Conservation (phyloP, 2,797 vertebrate species). For the Periophthalmus magnuspinnatus region DNA sequence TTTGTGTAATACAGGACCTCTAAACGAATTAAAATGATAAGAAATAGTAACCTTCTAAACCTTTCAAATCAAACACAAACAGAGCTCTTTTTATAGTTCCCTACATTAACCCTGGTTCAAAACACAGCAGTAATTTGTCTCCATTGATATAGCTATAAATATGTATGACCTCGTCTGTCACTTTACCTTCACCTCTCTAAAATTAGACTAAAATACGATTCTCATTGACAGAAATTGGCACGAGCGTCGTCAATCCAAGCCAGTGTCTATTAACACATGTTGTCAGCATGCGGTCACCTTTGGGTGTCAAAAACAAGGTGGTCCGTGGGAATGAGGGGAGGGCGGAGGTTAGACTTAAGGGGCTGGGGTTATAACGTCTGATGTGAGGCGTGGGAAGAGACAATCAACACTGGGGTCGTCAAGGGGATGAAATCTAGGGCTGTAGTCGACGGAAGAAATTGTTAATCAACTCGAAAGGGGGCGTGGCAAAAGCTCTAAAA, state of each 20-base stretch:
- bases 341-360: background rate
- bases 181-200: slow-evolving; percentile 30
- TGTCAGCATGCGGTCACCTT: background rate
- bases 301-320: slow-evolving; percentile 9
- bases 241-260: slow-evolving; percentile 19
- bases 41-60: no score
- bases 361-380: background rate
- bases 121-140: slow-evolving; percentile 2
- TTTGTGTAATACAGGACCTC: no score
- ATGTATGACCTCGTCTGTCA: slow-evolving; percentile 43
- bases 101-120: background rate
- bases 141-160: slow-evolving; percentile 8
- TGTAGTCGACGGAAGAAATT: no score
- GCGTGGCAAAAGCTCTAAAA: no score
- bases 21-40: no score
- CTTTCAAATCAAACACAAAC: no score
- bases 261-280: slow-evolving; percentile 28
- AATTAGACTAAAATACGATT: slow-evolving; percentile 31
- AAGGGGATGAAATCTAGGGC: no score
- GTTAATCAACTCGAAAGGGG: no score
- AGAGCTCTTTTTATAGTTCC: background rate
- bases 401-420: background rate
- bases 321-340: background rate
- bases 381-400: background rate
- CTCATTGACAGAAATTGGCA: slow-evolving; percentile 34